Percentiles rank a stretch among this genome's conserved stretches.
Conservation (phyloP, 2,797 vertebrate genomes). For the Gymnoscopelus braueri region DNA sequence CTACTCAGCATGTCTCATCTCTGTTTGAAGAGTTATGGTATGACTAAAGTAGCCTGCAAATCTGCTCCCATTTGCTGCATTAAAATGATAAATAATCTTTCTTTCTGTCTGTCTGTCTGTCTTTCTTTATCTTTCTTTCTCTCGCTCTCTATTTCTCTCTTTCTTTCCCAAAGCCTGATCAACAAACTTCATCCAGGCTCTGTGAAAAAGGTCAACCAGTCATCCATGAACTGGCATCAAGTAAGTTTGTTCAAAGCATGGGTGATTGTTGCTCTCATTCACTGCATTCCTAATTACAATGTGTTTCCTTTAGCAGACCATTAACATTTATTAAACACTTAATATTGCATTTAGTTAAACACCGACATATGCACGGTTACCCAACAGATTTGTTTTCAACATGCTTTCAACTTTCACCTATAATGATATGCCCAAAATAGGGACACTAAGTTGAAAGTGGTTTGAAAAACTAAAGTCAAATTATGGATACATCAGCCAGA, state of each 20-base stretch:
- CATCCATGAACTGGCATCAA: slow-evolving; percentile 93
- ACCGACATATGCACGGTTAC: background rate
- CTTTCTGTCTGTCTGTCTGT: too few species aligned
- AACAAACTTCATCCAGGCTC: slow-evolving; percentile 89
- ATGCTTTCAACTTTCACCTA: background rate
- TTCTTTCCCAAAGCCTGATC: slow-evolving; percentile 82
- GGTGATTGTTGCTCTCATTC: background rate
- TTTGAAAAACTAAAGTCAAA: too few species aligned
- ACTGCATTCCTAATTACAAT: background rate
- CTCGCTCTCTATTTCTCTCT: background rate
- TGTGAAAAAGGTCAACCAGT: slow-evolving; percentile 88
- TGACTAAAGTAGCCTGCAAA: background rate
- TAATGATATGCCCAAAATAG: too few species aligned
- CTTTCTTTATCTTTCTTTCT: background rate
- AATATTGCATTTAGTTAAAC: background rate
- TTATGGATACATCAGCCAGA: too few species aligned
- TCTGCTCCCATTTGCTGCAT: too few species aligned
- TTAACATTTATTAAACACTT: background rate
- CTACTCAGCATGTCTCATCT: background rate
- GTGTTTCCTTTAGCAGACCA: background rate
- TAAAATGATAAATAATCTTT: too few species aligned
- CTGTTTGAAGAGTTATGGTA: background rate
- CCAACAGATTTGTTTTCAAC: background rate
- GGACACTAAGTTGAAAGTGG: too few species aligned
- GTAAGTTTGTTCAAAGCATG: slow-evolving; percentile 65